Conservation (phyloP, 2,888 invertebrate genomes). For the Agrochola litura region DNA sequence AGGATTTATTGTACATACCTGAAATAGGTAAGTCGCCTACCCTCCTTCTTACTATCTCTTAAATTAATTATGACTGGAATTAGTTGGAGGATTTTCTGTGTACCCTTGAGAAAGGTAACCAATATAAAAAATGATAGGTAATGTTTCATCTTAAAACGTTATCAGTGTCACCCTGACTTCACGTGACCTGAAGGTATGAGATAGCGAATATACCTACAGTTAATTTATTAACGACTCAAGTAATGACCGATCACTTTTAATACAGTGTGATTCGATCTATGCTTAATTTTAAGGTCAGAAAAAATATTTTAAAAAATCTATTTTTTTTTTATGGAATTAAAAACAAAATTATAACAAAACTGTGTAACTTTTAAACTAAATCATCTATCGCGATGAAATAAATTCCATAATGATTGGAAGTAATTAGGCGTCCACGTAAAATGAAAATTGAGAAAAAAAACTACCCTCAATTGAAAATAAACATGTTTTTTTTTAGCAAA, state of each 20-base stretch:
- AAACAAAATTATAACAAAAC: no score
- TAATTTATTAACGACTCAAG: not conserved
- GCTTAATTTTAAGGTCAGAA: no score
- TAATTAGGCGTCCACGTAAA: no score
- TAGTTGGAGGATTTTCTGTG: not conserved
- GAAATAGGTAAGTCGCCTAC: not conserved
- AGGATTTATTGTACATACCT: not conserved
- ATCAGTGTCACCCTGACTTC: constrained; percentile 25
- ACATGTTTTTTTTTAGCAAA: no score
- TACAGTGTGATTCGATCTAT: not conserved
- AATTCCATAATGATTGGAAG: no score
- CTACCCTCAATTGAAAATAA: no score
- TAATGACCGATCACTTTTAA: not conserved
- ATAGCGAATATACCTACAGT: not conserved
- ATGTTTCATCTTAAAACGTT: not conserved
- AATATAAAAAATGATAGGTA: not conserved
- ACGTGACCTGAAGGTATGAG: not conserved
- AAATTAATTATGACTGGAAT: not conserved
- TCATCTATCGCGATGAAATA: no score
- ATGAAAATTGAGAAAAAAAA: no score
- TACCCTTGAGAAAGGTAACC: not conserved
- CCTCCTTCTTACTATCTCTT: constrained; percentile 1
- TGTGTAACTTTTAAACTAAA: no score
- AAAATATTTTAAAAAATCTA: no score
- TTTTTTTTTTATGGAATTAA: no score